These are phyloP conservation scores for Drosophila ohnishii DNA, from an alignment of 1,140 invertebrate species.

Conservation along the genomic window DNA sequence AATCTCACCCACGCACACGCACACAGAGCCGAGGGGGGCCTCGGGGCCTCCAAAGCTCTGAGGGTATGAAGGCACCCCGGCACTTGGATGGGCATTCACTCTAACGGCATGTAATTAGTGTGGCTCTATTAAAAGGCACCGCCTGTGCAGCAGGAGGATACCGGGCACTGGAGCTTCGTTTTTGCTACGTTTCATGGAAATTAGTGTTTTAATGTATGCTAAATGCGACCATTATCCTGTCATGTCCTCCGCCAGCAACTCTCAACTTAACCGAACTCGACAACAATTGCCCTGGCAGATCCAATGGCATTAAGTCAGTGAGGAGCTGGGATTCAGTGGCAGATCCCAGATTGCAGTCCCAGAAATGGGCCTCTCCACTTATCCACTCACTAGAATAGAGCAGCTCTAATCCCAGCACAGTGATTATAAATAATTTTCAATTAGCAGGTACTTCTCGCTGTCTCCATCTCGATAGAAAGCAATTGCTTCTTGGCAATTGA, in stretches of 20 bases:
- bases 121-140: slow-evolving; percentile 81
- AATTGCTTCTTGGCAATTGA: slow-evolving; percentile 56
- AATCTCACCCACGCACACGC: slow-evolving; percentile 21
- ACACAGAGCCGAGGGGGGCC: slow-evolving; percentile 1
- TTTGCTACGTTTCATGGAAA: slow-evolving; percentile 75
- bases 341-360: slow-evolving; percentile 13
- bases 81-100: slow-evolving; percentile 69
- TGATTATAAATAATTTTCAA: slow-evolving; percentile 74
- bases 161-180: slow-evolving; percentile 24
- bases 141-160: slow-evolving; percentile 54
- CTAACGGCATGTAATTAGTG: slow-evolving; percentile 81
- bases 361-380: slow-evolving; percentile 21
- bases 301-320: slow-evolving; percentile 44
- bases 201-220: slow-evolving; percentile 82
- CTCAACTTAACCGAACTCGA: slow-evolving; percentile 46
- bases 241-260: slow-evolving; percentile 51
- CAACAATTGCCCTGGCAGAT: slow-evolving; percentile 49
- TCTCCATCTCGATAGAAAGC: slow-evolving; percentile 23
- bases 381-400: background rate
- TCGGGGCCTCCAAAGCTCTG: background rate
- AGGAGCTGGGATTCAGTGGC: slow-evolving; percentile 14
- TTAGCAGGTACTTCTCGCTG: slow-evolving; percentile 58
- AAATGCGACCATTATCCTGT: slow-evolving; percentile 73
- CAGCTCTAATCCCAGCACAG: slow-evolving; percentile 39
- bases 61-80: slow-evolving; percentile 30